Evolutionary conservation across 2,797 vertebrate genomes (phyloP).

Genomic region (Protonibea diacanthus): DNA sequence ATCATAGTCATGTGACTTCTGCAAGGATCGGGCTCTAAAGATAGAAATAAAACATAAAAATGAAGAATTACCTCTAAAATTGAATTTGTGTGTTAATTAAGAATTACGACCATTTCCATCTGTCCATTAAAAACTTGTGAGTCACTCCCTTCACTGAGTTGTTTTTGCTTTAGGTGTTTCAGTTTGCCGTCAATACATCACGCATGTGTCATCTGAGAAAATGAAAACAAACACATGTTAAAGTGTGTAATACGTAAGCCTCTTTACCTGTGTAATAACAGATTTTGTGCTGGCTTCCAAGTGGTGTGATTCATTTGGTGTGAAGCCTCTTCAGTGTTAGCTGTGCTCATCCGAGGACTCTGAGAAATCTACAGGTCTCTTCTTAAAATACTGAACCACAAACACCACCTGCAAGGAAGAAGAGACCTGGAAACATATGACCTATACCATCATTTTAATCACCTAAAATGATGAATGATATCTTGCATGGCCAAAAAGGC

Average conservation of each 20-base stretch:
- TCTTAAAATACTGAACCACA: constrained; percentile 94
- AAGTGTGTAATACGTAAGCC: not conserved
- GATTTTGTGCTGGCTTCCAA: constrained; percentile 86
- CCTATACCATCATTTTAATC: not conserved
- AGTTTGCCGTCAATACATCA: not conserved
- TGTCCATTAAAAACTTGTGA: not conserved
- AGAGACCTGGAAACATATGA: not conserved
- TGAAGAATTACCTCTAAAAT: not conserved
- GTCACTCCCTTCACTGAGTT: not conserved
- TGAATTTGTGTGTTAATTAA: not conserved
- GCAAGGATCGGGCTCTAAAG: constrained; percentile 92
- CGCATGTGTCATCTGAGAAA: not conserved
- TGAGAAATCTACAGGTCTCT: constrained; percentile 86
- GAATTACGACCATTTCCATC: too few species aligned
- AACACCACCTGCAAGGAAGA: constrained; percentile 88
- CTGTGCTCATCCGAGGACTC: constrained; percentile 84
- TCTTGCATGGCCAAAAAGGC: not conserved
- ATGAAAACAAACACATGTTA: not conserved
- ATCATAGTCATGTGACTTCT: constrained; percentile 95
- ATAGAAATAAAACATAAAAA: constrained; percentile 13
- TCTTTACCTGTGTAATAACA: constrained; percentile 78
- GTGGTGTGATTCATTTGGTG: constrained; percentile 86
- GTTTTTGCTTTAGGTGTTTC: not conserved
- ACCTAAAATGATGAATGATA: not conserved
- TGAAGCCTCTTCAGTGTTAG: constrained; percentile 87